phyloP scores from a whole-genome alignment of 2,113 vertebrate species.

The Paratilapia polleni region DNA sequence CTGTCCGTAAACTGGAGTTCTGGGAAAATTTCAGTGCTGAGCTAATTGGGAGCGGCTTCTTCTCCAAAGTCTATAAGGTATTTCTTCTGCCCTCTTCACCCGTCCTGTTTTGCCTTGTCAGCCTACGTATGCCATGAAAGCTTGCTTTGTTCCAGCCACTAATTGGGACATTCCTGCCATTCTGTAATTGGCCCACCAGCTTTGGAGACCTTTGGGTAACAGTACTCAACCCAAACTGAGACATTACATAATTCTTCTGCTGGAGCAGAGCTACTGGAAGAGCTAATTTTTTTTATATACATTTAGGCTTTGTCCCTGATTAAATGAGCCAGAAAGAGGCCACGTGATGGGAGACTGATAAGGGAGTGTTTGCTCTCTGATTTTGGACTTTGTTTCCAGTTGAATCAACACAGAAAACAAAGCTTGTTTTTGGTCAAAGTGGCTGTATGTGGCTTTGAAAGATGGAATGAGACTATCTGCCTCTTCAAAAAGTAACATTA shows the following conservation, averaged over 20 bases:
- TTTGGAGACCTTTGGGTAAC: constrained; percentile 23
- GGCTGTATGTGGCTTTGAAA: not conserved
- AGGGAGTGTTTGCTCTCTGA: not conserved
- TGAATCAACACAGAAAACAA: not conserved
- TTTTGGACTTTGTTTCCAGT: constrained; percentile 1
- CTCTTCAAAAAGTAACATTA: not conserved
- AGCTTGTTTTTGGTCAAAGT: not conserved
- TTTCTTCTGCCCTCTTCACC: not conserved
- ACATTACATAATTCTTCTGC: constrained; percentile 50
- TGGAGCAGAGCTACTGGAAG: not conserved
- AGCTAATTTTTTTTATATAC: not conserved
- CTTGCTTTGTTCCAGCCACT: constrained; percentile 54
- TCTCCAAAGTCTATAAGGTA: constrained; percentile 92
- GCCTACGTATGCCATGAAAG: constrained; percentile 45
- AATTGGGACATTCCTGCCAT: constrained; percentile 72
- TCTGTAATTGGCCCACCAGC: constrained; percentile 54
- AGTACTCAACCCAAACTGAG: constrained; percentile 30
- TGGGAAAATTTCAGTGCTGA: constrained; percentile 88
- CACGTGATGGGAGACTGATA: not conserved
- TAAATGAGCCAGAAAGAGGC: constrained; percentile 32
- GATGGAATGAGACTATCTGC: not conserved
- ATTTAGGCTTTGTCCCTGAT: constrained; percentile 40
- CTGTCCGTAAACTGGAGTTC: constrained; percentile 89
- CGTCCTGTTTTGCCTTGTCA: not conserved
- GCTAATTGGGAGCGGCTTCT: constrained; percentile 88